Evolutionary conservation across 2,888 invertebrate species (phyloP).

Genomic region (Galerucella pusilla): DNA sequence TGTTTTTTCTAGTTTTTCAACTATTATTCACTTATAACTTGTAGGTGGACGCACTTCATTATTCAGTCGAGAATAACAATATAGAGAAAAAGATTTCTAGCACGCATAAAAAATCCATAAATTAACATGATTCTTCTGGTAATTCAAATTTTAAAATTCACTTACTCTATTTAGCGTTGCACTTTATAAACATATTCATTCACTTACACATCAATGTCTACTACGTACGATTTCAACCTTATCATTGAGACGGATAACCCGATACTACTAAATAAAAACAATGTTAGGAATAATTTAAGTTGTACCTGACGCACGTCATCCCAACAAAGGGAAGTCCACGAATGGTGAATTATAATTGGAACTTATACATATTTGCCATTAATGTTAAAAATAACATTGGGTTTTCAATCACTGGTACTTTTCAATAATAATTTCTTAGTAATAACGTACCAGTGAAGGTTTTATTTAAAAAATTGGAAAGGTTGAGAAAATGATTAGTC

Average conservation of each 20-base stretch:
- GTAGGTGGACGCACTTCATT: too few species aligned
- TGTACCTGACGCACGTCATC: conserved; percentile 6
- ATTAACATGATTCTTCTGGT: too few species aligned
- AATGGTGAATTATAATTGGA: not conserved
- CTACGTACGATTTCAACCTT: not conserved
- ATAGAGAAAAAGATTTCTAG: too few species aligned
- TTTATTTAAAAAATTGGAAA: too few species aligned
- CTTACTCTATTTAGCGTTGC: not conserved
- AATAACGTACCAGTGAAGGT: too few species aligned
- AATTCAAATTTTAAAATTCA: not conserved
- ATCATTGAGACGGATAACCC: conserved; percentile 7
- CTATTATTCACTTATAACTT: too few species aligned
- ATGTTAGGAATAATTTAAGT: conserved; percentile 5
- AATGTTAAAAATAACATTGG: not conserved
- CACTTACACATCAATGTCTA: not conserved
- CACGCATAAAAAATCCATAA: too few species aligned
- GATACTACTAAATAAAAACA: conserved; percentile 7
- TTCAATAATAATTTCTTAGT: not conserved
- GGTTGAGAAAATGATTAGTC: too few species aligned
- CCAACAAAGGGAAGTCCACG: conserved; percentile 3
- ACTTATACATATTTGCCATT: conserved; percentile 2
- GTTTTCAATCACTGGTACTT: not conserved
- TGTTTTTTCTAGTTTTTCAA: too few species aligned
- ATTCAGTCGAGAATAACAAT: too few species aligned
- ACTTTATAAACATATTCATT: not conserved